Evolutionary conservation across 2,113 vertebrate genomes (phyloP).

Genomic region (Entomyzon cyanotis): DNA sequence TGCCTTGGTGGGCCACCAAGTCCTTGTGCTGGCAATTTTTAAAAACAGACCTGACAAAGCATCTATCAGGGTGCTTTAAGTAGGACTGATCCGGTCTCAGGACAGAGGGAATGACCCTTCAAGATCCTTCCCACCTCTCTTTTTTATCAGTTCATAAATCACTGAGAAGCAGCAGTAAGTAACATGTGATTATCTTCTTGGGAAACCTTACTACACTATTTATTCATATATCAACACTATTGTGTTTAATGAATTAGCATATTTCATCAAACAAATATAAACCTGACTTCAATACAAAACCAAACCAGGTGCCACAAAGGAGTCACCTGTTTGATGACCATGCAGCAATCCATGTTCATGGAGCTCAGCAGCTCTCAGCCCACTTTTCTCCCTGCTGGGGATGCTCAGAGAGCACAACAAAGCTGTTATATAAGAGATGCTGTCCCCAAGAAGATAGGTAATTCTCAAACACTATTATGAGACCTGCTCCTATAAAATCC

Average conservation of each 20-base stretch:
- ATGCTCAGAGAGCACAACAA: background rate
- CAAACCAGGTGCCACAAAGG: background rate
- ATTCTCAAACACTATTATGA: background rate
- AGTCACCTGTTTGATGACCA: background rate
- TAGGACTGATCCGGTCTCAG: background rate
- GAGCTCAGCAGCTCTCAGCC: background rate
- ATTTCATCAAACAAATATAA: background rate
- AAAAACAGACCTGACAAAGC: background rate
- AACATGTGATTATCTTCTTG: background rate
- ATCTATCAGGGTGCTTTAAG: background rate
- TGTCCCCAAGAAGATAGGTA: background rate
- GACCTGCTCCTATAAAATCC: background rate
- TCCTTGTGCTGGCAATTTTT: background rate
- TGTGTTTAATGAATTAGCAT: background rate
- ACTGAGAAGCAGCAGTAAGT: background rate
- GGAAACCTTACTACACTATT: background rate
- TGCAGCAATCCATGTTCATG: background rate
- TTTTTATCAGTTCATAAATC: background rate
- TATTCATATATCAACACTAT: background rate
- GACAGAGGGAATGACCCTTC: background rate
- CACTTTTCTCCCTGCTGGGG: background rate
- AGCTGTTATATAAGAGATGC: background rate
- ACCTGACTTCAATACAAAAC: background rate
- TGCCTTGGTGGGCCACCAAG: background rate
- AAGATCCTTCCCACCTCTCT: background rate